Evolutionary conservation across 2,888 invertebrate genomes (phyloP).

Genomic region (Diaphora mendica): DNA sequence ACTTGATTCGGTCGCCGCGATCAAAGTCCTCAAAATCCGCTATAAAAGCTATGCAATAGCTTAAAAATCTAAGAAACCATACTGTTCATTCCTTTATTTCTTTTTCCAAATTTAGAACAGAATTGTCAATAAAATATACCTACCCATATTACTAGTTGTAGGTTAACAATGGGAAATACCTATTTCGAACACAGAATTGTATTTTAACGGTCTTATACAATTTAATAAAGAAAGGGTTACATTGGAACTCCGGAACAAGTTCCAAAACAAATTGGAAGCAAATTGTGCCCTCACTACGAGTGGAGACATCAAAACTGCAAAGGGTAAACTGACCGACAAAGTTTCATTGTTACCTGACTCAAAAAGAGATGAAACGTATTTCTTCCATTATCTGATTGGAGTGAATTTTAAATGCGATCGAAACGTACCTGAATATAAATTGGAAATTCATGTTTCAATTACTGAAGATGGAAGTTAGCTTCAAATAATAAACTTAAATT

Average conservation of each 20-base stretch:
- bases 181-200: neutral
- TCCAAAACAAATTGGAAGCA: constrained; percentile 41
- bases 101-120: too few relatives aligned
- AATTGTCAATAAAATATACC: neutral
- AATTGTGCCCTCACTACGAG: constrained; percentile 34
- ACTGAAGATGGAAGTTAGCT: constrained; percentile 5
- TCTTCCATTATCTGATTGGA: constrained; percentile 48
- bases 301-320: constrained; percentile 52
- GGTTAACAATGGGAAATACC: constrained; percentile 1
- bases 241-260: constrained; percentile 39
- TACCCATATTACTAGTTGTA: neutral
- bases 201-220: constrained; percentile 29
- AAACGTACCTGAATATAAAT: constrained; percentile 32
- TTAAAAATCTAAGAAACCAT: too few relatives aligned
- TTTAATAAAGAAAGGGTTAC: constrained; percentile 38
- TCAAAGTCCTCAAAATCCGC: too few relatives aligned
- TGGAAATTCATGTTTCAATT: constrained; percentile 23
- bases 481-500: neutral
- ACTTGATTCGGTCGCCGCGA: too few relatives aligned
- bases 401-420: constrained; percentile 44
- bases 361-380: constrained; percentile 28
- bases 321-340: constrained; percentile 45
- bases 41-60: too few relatives aligned
- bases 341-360: constrained; percentile 50
- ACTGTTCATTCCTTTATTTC: too few relatives aligned